Evolutionary conservation across 2,797 vertebrate genomes (phyloP).

Genomic region (Acipenser ruthenus): DNA sequence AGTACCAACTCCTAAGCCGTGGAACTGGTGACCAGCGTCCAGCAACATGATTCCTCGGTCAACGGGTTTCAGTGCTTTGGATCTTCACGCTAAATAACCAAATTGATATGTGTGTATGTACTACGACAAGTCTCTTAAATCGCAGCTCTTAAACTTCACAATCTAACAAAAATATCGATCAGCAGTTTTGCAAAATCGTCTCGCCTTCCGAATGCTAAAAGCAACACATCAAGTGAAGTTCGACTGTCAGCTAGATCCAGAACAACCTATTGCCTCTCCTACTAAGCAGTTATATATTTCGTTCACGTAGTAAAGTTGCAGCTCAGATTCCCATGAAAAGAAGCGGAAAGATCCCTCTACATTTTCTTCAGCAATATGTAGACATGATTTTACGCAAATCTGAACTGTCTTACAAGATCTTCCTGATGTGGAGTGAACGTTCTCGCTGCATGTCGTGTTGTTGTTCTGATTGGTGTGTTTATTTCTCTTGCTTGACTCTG

Average conservation of each 20-base stretch:
- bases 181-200: slow-evolving; percentile 41
- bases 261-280: slow-evolving; percentile 25
- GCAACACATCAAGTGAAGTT: slow-evolving; percentile 55
- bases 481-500: slow-evolving; percentile 54
- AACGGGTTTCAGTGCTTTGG: slow-evolving; percentile 6
- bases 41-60: slow-evolving; percentile 72
- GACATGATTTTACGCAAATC: slow-evolving; percentile 35
- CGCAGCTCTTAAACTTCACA: slow-evolving; percentile 15
- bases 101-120: slow-evolving; percentile 14
- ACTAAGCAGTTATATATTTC: slow-evolving; percentile 26
- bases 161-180: slow-evolving; percentile 26
- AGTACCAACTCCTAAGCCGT: slow-evolving; percentile 89
- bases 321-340: slow-evolving; percentile 46
- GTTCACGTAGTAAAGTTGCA: slow-evolving; percentile 47
- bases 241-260: slow-evolving; percentile 44
- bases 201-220: slow-evolving; percentile 55
- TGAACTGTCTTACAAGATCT: slow-evolving; percentile 51
- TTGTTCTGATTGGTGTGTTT: slow-evolving; percentile 50
- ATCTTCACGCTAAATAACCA: slow-evolving; percentile 24
- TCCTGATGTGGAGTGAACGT: slow-evolving; percentile 41
- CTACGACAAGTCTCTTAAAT: slow-evolving; percentile 14
- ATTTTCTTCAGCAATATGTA: slow-evolving; percentile 32
- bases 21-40: slow-evolving; percentile 97
- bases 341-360: slow-evolving; percentile 46
- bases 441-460: slow-evolving; percentile 55